These are phyloP conservation scores for Leptopilina drosophilae DNA, from an alignment of 2,888 invertebrate genomes.

Conservation along the genomic window DNA sequence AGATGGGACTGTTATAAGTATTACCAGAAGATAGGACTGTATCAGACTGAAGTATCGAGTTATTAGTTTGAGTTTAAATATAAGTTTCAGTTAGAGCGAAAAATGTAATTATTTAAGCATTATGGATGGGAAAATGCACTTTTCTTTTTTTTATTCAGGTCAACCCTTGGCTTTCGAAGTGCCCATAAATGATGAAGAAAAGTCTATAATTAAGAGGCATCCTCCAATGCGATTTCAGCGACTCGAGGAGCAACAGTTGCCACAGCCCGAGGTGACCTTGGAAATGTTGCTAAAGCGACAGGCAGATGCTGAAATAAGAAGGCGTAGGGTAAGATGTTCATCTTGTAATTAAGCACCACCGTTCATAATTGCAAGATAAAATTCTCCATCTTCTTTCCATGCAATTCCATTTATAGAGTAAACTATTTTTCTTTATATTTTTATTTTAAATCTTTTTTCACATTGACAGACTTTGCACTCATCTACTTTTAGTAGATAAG, in stretches of 20 bases:
- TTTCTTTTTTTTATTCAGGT: slow-evolving; percentile 47
- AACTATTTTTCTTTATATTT: background rate
- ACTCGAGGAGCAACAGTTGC: slow-evolving; percentile 81
- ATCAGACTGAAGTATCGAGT: too few species aligned
- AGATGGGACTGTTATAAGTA: too few species aligned
- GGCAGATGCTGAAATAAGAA: slow-evolving; percentile 85
- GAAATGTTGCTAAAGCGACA: slow-evolving; percentile 84
- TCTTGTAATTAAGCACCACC: slow-evolving; percentile 31
- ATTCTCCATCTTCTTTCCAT: slow-evolving; percentile 9
- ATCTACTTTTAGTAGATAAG: too few species aligned
- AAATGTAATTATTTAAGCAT: background rate
- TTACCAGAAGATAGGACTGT: too few species aligned
- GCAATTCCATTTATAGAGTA: background rate
- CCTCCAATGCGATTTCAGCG: slow-evolving; percentile 85
- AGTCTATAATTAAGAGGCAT: slow-evolving; percentile 79
- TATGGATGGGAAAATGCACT: background rate
- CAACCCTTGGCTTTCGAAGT: slow-evolving; percentile 61
- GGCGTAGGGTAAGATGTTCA: slow-evolving; percentile 77
- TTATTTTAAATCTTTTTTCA: slow-evolving; percentile 4
- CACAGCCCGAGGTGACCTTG: slow-evolving; percentile 78
- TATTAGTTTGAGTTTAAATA: too few species aligned
- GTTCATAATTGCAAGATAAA: slow-evolving; percentile 29
- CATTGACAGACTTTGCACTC: background rate
- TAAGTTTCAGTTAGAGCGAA: too few species aligned
- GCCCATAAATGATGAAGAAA: slow-evolving; percentile 55